Conservation (phyloP, 2,113 vertebrate species). For the Tupaia tana region DNA sequence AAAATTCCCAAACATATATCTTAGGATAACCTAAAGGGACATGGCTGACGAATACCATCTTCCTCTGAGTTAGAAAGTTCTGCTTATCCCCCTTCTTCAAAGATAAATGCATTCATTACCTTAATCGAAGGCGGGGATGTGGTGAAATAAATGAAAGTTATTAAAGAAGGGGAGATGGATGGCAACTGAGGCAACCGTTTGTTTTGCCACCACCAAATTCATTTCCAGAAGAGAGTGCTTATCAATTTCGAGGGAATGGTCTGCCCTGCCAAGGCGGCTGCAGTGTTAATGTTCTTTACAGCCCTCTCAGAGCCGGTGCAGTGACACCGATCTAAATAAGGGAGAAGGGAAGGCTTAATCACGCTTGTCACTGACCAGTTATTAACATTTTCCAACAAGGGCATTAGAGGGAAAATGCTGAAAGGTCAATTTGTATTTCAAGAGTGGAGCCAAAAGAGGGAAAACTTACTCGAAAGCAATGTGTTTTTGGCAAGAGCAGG, state of each 20-base stretch:
- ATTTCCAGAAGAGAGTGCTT: slow-evolving; percentile 83
- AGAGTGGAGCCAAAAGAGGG: slow-evolving; percentile 71
- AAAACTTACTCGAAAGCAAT: slow-evolving; percentile 39
- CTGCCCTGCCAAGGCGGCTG: slow-evolving; percentile 74
- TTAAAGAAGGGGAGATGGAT: slow-evolving; percentile 83
- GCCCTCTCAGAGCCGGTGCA: slow-evolving; percentile 76
- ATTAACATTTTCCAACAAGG: slow-evolving; percentile 87
- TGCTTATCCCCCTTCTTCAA: slow-evolving; percentile 52
- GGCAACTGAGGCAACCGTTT: slow-evolving; percentile 74
- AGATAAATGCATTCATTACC: slow-evolving; percentile 79
- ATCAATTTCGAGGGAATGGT: slow-evolving; percentile 84
- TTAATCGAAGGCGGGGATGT: slow-evolving; percentile 76
- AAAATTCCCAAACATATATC: not conserved
- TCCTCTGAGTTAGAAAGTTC: slow-evolving; percentile 41
- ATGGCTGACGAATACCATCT: not conserved
- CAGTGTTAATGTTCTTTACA: slow-evolving; percentile 83
- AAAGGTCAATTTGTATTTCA: slow-evolving; percentile 86
- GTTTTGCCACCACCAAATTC: slow-evolving; percentile 83
- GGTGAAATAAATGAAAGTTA: slow-evolving; percentile 83
- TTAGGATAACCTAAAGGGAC: not conserved
- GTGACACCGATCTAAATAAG: slow-evolving; percentile 86
- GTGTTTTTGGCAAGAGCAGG: slow-evolving; percentile 1
- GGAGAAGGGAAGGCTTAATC: slow-evolving; percentile 84
- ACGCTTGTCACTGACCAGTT: slow-evolving; percentile 86
- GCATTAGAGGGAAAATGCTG: slow-evolving; percentile 83